These are phyloP conservation scores for Campoletis raptor DNA, from an alignment of 2,888 invertebrate species.

Conservation along the genomic window DNA sequence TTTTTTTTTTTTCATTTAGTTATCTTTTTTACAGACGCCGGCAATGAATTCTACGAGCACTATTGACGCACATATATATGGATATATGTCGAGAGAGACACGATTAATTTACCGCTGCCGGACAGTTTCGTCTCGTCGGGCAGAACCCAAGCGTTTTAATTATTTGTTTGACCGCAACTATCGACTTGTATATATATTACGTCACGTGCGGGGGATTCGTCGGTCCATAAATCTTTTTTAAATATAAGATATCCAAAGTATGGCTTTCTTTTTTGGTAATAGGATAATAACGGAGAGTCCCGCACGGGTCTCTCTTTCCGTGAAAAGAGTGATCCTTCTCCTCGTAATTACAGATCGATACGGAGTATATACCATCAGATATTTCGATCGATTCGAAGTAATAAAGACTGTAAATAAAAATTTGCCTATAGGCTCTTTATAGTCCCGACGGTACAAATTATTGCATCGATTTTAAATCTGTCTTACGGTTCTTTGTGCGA, in stretches of 20 bases:
- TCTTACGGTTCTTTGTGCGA: slow-evolving; percentile 38
- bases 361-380: slow-evolving; percentile 48
- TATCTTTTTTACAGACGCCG: slow-evolving; percentile 35
- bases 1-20: slow-evolving; percentile 40
- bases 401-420: slow-evolving; percentile 38
- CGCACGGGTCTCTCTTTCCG: slow-evolving; percentile 27
- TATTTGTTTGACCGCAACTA: slow-evolving; percentile 72
- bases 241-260: slow-evolving; percentile 70
- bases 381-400: slow-evolving; percentile 53
- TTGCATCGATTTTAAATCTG: slow-evolving; percentile 1
- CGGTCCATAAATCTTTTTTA: slow-evolving; percentile 74
- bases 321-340: slow-evolving; percentile 36
- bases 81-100: slow-evolving; percentile 32
- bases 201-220: slow-evolving; percentile 63
- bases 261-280: slow-evolving; percentile 41
- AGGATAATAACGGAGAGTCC: slow-evolving; percentile 54
- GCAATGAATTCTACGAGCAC: slow-evolving; percentile 52
- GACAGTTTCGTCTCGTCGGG: slow-evolving; percentile 63
- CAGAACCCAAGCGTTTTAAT: slow-evolving; percentile 69
- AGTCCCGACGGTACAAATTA: slow-evolving; percentile 5
- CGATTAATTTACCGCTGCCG: slow-evolving; percentile 64
- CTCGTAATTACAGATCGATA: slow-evolving; percentile 59
- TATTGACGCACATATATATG: slow-evolving; percentile 41
- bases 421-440: slow-evolving; percentile 14
- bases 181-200: slow-evolving; percentile 41